Evolutionary conservation across 2,113 vertebrate species (phyloP).

Genomic region (Pedetes capensis): DNA sequence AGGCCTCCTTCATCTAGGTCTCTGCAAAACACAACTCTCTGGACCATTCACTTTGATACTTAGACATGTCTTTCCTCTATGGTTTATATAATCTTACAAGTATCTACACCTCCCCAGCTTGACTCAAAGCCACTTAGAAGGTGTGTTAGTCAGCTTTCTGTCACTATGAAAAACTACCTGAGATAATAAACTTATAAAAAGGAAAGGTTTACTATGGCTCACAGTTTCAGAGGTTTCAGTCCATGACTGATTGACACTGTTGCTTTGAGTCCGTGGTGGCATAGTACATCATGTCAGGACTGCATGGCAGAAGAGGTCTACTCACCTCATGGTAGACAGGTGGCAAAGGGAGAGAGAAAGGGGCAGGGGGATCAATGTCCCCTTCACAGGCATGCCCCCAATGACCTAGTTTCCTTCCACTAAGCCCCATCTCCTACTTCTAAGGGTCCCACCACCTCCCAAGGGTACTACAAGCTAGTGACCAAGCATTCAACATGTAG

Average conservation of each 20-base stretch:
- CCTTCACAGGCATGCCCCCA: neutral
- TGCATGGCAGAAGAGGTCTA: neutral
- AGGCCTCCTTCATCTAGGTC: neutral
- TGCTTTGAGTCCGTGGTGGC: neutral
- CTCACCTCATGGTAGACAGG: neutral
- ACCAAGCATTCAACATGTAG: neutral
- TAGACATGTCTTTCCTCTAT: neutral
- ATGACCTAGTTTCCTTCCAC: neutral
- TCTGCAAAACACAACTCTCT: neutral
- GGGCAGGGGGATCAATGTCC: neutral
- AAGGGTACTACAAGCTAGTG: neutral
- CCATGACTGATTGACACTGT: neutral
- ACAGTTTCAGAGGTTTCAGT: neutral
- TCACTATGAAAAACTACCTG: neutral
- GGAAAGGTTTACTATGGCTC: neutral
- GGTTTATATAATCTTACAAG: neutral
- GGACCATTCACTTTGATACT: neutral
- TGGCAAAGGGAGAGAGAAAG: too few species aligned
- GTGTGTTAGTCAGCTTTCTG: neutral
- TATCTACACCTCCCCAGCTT: neutral
- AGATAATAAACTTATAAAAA: neutral
- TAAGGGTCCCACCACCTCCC: neutral
- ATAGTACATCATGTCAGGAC: fast-evolving
- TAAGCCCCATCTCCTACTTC: neutral
- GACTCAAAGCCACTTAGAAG: neutral